Evolutionary conservation across 1,140 invertebrate species (phyloP), one percentile per base, ranked within the genome.

Genomic region (Caenorhabditis brenneri): DNA sequence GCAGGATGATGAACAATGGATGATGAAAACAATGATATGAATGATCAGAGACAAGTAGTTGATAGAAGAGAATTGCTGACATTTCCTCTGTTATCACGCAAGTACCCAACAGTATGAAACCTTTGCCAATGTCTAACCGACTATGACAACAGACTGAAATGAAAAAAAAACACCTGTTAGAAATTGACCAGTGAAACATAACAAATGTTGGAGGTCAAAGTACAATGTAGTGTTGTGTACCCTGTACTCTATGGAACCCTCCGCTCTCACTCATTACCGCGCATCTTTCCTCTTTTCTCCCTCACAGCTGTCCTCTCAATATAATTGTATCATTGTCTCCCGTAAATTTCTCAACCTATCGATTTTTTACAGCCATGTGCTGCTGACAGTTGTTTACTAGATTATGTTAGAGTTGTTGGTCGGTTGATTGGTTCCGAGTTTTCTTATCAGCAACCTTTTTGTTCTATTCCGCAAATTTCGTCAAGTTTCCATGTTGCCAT

Each of bases 381-480:
- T 74, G 33, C n/a, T 22, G 65, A 46, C n/a, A 74, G 36, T 74
- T 74, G 33, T 74, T 46, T 42, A 74, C 36, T 74, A 74, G 36
- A 42, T 74, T 5, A 74, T 42, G 31, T 65, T 39, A 39, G 65
- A 74, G 36, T 46, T 24, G n/a, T 12, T 74, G 65, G n/a, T 65
- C 31, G 31, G n/a, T 65, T 39, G 36, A 74, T 74, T 42, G 36
- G 36, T 74, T 74, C 65, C 36, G 22, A n/a, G 65, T 74, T 36
- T 42, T 74, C 36, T 74, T 74, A 74, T 74, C 65, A 74, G 65
- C 15, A 19, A 74, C 33, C 65, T 74, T 74, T 74, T 74, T 74
- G 33, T 74, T 31, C 6, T 33, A 74, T 42, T 74, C 65, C 65
- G 65, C 65, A 74, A 74, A 36, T 36, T 42, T 74, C 36, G 9